A percentile compares a stretch with the other conserved stretches of the same genome.
These are phyloP conservation scores for Acromyrmex heyeri DNA, from an alignment of 1,140 invertebrate genomes.

Conservation along the genomic window DNA sequence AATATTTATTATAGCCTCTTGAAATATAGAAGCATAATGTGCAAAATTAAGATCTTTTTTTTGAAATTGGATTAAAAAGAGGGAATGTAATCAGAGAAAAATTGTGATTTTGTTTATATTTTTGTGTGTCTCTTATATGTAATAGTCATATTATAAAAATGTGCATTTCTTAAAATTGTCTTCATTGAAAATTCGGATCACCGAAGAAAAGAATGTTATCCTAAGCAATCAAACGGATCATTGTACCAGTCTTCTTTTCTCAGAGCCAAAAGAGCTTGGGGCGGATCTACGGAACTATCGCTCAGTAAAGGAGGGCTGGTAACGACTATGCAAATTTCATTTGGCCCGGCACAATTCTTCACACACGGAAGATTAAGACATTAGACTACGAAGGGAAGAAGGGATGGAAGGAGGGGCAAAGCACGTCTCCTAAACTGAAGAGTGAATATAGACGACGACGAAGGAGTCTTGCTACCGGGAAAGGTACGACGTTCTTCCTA, in stretches of 20 bases:
- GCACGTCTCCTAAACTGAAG: constrained; percentile 58
- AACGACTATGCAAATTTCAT: constrained; percentile 82
- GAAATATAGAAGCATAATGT: not conserved
- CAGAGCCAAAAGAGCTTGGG: constrained; percentile 56
- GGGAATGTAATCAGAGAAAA: not conserved
- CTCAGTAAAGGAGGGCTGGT: constrained; percentile 72
- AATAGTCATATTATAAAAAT: not conserved
- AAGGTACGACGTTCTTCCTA: constrained; percentile 54
- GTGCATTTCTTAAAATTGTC: not conserved
- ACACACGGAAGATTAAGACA: constrained; percentile 80
- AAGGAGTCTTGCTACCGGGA: constrained; percentile 25
- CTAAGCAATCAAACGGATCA: constrained; percentile 67
- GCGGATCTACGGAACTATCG: constrained; percentile 64
- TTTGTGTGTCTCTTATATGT: not conserved
- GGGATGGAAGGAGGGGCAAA: not conserved
- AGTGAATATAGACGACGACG: constrained; percentile 62
- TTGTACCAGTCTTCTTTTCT: constrained; percentile 41
- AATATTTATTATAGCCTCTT: constrained; percentile 19
- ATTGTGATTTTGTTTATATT: not conserved
- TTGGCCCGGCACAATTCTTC: constrained; percentile 77
- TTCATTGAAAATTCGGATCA: constrained; percentile 8
- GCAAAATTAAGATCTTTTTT: constrained; percentile 3
- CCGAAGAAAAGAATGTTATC: constrained; percentile 57
- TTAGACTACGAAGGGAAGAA: constrained; percentile 62
- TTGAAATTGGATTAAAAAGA: not conserved